Conservation (phyloP, 1,140 invertebrate genomes). For the Drosophila malerkotliana region DNA sequence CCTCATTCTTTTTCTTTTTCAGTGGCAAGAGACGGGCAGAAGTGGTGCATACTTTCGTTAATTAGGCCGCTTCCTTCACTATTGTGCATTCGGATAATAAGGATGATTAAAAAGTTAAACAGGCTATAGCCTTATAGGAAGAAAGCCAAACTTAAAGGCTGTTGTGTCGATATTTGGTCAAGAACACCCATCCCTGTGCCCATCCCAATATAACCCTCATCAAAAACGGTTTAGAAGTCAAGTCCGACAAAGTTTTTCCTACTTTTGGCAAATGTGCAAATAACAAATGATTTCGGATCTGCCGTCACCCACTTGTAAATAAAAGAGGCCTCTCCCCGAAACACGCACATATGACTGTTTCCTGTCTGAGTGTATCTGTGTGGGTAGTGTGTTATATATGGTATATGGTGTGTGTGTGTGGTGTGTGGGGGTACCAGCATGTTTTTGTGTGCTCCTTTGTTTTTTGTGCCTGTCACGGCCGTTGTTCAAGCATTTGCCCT, state of each 20-base stretch:
- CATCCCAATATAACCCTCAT: conserved; percentile 58
- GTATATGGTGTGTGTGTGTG: neutral
- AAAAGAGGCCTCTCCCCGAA: conserved; percentile 52
- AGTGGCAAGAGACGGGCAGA: conserved; percentile 1
- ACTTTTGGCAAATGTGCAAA: conserved; percentile 77
- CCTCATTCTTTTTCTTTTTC: conserved; percentile 1
- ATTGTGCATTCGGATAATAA: neutral
- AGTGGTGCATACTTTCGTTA: conserved; percentile 48
- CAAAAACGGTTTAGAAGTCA: conserved; percentile 74
- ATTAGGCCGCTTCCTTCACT: conserved; percentile 60
- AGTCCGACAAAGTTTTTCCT: conserved; percentile 57
- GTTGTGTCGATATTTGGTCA: conserved; percentile 10
- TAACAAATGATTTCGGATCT: conserved; percentile 79
- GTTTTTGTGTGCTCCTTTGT: conserved; percentile 69
- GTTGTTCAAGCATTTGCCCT: conserved; percentile 56
- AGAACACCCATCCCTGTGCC: conserved; percentile 16
- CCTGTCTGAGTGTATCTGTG: conserved; percentile 4
- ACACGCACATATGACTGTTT: neutral
- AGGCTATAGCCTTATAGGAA: neutral
- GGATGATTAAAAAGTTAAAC: neutral
- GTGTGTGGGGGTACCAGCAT: conserved; percentile 66
- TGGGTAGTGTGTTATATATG: neutral
- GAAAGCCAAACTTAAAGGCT: neutral
- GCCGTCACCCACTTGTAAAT: conserved; percentile 77
- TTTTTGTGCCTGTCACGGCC: conserved; percentile 75